Evolutionary conservation across 2,113 vertebrate species (phyloP).

Genomic region (Chaenogobius annularis): DNA sequence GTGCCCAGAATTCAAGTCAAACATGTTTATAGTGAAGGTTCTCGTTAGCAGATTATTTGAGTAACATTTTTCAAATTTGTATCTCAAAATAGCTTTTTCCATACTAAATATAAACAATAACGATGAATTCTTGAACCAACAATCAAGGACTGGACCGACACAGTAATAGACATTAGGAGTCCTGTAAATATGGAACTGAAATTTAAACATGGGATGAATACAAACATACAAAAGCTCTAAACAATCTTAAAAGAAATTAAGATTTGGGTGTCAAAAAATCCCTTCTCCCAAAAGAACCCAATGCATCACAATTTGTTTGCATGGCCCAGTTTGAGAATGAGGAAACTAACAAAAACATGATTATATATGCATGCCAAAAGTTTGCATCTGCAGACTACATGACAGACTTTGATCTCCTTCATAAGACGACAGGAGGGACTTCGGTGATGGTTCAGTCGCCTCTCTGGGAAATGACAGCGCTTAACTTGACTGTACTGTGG

Average conservation of each 20-base stretch:
- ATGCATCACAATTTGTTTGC: too few species aligned
- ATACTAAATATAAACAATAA: not conserved
- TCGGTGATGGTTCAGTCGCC: conserved; percentile 38
- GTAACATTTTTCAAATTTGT: not conserved
- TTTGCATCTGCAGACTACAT: not conserved
- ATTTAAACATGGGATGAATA: not conserved
- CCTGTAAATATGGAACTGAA: too few species aligned
- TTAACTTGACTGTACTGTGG: conserved; percentile 45
- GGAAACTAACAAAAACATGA: not conserved
- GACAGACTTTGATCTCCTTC: conserved; percentile 14
- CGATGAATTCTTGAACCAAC: too few species aligned
- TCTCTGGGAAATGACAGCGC: conserved; percentile 37
- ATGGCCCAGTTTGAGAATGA: too few species aligned
- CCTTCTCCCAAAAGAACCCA: not conserved
- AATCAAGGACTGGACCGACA: too few species aligned
- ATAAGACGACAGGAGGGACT: conserved; percentile 30
- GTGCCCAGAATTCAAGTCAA: not conserved
- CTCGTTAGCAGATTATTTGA: not conserved
- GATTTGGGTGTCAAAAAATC: too few species aligned
- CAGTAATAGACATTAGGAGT: too few species aligned
- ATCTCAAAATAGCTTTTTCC: not conserved
- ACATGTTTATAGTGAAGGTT: not conserved
- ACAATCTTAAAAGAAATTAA: too few species aligned
- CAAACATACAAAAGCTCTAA: not conserved
- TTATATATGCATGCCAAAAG: not conserved